Conservation (phyloP, 2,113 vertebrate genomes). For the Plecotus auritus region DNA sequence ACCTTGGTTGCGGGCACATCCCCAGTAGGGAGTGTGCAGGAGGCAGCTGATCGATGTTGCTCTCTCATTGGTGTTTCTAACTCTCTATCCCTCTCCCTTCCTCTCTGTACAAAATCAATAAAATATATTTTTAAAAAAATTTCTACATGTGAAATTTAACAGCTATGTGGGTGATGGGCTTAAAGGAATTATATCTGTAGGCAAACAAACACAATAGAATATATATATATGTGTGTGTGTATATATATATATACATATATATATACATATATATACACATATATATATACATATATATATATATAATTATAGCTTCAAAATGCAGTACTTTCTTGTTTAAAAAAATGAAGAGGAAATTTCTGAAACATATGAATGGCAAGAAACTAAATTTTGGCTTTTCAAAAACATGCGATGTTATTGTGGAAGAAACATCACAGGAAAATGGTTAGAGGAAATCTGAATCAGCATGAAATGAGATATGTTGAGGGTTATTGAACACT, state of each 20-base stretch:
- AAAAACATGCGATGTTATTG: not conserved
- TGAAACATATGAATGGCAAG: not conserved
- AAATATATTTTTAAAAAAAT: too few relatives aligned
- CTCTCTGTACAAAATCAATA: too few relatives aligned
- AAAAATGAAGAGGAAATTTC: not conserved
- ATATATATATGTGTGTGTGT: too few relatives aligned
- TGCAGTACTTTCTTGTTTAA: not conserved
- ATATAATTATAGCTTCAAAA: not conserved
- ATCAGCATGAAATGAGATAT: conserved; percentile 16
- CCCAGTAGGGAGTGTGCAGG: too few relatives aligned
- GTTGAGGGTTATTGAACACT: conserved; percentile 34
- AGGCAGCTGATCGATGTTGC: too few relatives aligned
- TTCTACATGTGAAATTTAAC: too few relatives aligned
- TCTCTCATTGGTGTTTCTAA: too few relatives aligned
- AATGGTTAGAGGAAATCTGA: not conserved
- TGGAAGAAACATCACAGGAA: not conserved
- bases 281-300: not conserved
- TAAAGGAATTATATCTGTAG: not conserved
- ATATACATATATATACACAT: too few relatives aligned
- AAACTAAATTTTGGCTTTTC: not conserved
- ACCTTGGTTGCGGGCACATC: too few relatives aligned
- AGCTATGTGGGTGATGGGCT: too few relatives aligned
- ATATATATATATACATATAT: too few relatives aligned
- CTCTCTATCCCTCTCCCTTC: too few relatives aligned
- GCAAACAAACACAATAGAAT: not conserved